Conservation (phyloP, 1,140 invertebrate species). For the Daktulosphaira vitifoliae region DNA sequence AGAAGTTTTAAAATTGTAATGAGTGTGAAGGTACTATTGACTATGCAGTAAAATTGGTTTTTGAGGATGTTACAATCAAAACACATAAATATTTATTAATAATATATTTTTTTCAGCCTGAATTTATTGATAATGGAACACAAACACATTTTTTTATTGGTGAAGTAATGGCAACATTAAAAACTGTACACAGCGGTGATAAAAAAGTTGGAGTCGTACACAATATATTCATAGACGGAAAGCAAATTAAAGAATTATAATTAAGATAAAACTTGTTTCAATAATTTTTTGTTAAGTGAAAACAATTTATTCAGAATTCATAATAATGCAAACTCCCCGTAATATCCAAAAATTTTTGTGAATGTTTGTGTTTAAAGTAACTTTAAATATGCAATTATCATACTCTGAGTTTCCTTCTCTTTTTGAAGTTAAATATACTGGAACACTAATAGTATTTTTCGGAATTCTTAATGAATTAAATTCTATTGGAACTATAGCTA, state of each 20-base stretch:
- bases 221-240: slow-evolving; percentile 45
- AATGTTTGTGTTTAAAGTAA: slow-evolving; percentile 66
- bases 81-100: too few species aligned
- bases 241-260: slow-evolving; percentile 36
- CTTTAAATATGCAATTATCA: slow-evolving; percentile 80
- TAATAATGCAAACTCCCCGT: slow-evolving; percentile 73
- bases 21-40: too few species aligned
- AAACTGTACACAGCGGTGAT: slow-evolving; percentile 50
- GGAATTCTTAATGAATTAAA: slow-evolving; percentile 63
- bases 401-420: slow-evolving; percentile 72
- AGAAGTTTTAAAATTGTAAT: too few species aligned
- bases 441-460: slow-evolving; percentile 72
- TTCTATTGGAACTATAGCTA: slow-evolving; percentile 76
- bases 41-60: too few species aligned
- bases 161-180: slow-evolving; percentile 50
- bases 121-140: slow-evolving; percentile 73
- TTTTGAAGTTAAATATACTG: slow-evolving; percentile 77
- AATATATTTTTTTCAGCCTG: slow-evolving; percentile 49
- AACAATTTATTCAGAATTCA: slow-evolving; percentile 59
- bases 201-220: slow-evolving; percentile 48
- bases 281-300: too few species aligned
- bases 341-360: slow-evolving; percentile 79
- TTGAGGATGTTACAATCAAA: too few species aligned
- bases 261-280: neutral
- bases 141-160: slow-evolving; percentile 64